Percentiles rank a stretch among this genome's conserved stretches.
Conservation (phyloP, 2,113 vertebrate genomes). For the Typhlomys cinereus region DNA sequence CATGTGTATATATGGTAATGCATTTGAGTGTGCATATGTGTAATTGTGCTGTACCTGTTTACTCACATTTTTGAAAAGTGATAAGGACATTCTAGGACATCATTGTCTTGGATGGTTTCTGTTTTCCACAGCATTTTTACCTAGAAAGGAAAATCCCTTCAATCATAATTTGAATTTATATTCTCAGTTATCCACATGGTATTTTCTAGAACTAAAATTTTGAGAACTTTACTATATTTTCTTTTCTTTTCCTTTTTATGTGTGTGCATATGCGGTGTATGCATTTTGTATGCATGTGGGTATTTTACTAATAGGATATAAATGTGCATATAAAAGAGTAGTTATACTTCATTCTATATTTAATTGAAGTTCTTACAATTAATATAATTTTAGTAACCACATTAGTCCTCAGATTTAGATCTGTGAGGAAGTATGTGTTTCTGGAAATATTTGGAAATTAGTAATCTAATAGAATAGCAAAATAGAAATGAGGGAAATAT, state of each 20-base stretch:
- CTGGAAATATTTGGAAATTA: slow-evolving; percentile 35
- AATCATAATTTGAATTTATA: not conserved
- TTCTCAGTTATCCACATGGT: not conserved
- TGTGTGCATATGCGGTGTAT: too few relatives aligned
- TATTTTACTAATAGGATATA: not conserved
- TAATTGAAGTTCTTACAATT: slow-evolving; percentile 24
- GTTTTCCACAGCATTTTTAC: not conserved
- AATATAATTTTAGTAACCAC: not conserved
- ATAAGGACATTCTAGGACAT: not conserved
- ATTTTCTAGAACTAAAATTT: not conserved
- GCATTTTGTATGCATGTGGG: not conserved
- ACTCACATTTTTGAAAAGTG: rapidly evolving
- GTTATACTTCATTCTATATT: slow-evolving; percentile 6
- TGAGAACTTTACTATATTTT: not conserved
- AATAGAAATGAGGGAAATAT: not conserved
- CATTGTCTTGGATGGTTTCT: not conserved
- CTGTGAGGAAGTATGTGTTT: not conserved
- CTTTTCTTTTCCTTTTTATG: not conserved
- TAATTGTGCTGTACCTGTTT: rapidly evolving
- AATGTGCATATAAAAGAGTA: not conserved
- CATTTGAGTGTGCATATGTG: not conserved
- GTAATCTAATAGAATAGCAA: slow-evolving; percentile 24
- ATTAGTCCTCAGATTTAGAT: not conserved
- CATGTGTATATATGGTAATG: too few relatives aligned
- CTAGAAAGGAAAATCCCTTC: not conserved